A percentile compares a stretch with the other conserved stretches of the same genome.
These are phyloP conservation scores for Coracopsis vasa DNA, from an alignment of 2,113 vertebrate genomes.

Conservation along the genomic window DNA sequence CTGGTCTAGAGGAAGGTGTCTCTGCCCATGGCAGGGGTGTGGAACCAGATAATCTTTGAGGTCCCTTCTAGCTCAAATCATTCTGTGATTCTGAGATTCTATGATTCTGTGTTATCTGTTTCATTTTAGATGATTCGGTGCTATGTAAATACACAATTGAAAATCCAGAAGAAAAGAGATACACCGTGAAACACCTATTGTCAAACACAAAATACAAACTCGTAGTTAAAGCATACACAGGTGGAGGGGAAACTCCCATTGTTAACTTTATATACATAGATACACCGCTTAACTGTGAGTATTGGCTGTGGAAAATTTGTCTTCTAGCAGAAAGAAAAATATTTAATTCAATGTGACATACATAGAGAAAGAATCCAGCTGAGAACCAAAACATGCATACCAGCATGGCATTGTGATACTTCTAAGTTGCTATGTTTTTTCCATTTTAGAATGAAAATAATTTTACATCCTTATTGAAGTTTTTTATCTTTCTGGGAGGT, in stretches of 20 bases:
- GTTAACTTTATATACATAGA: background rate
- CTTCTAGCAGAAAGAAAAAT: background rate
- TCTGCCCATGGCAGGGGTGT: background rate
- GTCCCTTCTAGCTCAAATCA: background rate
- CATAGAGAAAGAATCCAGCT: background rate
- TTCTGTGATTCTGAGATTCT: background rate
- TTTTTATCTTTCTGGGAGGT: background rate
- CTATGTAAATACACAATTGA: conserved; percentile 67
- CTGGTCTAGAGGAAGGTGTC: background rate
- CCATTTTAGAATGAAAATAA: background rate
- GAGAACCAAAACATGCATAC: background rate
- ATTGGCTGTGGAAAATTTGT: background rate
- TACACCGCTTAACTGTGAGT: conserved; percentile 68
- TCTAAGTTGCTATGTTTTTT: background rate
- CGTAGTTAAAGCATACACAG: conserved; percentile 57
- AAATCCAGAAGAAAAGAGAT: conserved; percentile 60
- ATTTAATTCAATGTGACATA: background rate
- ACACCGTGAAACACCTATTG: conserved; percentile 41
- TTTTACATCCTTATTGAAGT: background rate
- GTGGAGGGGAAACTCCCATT: conserved; percentile 35
- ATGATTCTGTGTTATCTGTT: background rate
- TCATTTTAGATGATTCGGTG: conserved; percentile 35
- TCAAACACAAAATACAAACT: conserved; percentile 64
- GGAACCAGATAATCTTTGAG: background rate
- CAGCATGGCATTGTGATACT: background rate